Base-by-base conservation (phyloP, 2,797 vertebrate genomes). In the Melopsittacus undulatus region DNA sequence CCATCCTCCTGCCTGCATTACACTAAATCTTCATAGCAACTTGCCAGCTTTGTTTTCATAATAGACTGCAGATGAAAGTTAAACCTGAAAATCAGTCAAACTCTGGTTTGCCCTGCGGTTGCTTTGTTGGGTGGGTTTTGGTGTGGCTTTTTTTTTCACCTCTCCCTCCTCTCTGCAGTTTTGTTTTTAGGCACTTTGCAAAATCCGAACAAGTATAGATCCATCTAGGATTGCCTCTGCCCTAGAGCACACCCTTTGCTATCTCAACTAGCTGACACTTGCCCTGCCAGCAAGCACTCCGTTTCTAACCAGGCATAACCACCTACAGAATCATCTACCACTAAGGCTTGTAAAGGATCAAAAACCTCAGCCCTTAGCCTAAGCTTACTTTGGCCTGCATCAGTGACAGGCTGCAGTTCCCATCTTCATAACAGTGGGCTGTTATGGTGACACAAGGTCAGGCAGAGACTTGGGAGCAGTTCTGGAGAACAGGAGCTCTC, bases 11-110 rank as follows among this genome's bases (percentile, higher is more conserved):
- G 77, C 89, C 68, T 83, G 77, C 64, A 62, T 27, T 84, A 90
- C 72, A 82, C 20, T 92, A 72, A 62, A 73, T 32, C 70, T 90
- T 95, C 86, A 26, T 5, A 93, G 75, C 64, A 94, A 77, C 68
- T 83, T 92, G 86, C 20, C 81, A 59, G 83, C 80, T 95, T 89
- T 96, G 83, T 95, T 96, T 95, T 78, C 46, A 11, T 75, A 78
- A 91, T 4, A 95, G 52, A 96, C 90, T 42, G 0, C 90, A 93
- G 64, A 83, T 83, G 75, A 77, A 85, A 94, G 85, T 64, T 84
- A 94, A 95, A 95, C 66, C 61, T 94, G 91, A 89, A 92, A 83
- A 95, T 67, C 85, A 87, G 72, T 86, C 95, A 95, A 85, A 46
- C 30, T 69, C 83, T 59, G 45, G 24, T 46, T 93, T 95, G 78